Evolutionary conservation across 2,888 invertebrate genomes (phyloP), one percentile per base, ranked within the genome.

Genomic region (Tipula confusa): DNA sequence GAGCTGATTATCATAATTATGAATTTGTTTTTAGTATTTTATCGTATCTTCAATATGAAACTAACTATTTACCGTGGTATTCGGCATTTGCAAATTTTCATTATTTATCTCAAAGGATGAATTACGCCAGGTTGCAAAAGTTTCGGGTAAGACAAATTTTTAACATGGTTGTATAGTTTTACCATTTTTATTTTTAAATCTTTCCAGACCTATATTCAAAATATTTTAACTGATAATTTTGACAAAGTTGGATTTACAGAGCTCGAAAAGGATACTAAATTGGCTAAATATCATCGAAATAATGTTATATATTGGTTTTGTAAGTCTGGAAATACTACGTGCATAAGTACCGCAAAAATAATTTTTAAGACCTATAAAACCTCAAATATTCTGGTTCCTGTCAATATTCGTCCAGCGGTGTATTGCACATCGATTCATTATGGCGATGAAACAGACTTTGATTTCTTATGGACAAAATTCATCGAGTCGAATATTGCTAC

Each of bases 371-470:
- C 86, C 4, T 86, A 85, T 1, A 15, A 43, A 43, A 4, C 2
- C 3, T 15, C n/a, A 3, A 79, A 29, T 79, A 79, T 29, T 82
- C 91, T 93, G 29, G 90, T 93, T 84, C 90, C 92, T 28, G 91
- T 91, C 6, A 94, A 96, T 87, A 91, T 93, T 83, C 93, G 94
- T 83, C 89, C 91, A 29, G 91, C 93, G 0, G 95, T 97, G 0
- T 97, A 97, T 89, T 98, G 98, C 87, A 94, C 95, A 1, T 97
- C 96, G 0, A 93, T 98, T 6, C 92, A 93, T 84, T 92, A 94
- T 9, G 98, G 98, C 0, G 95, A 95, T 0, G 93, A 95, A 85
- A 91, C 92, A 0, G 97, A 97, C 87, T 98, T 98, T 98, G 93
- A 95, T 85, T 98, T 97, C 88, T 94, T 95, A 0, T 97, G 96